Evolutionary conservation across 2,888 invertebrate species (phyloP).

Genomic region (Ypsolopha scabrella): DNA sequence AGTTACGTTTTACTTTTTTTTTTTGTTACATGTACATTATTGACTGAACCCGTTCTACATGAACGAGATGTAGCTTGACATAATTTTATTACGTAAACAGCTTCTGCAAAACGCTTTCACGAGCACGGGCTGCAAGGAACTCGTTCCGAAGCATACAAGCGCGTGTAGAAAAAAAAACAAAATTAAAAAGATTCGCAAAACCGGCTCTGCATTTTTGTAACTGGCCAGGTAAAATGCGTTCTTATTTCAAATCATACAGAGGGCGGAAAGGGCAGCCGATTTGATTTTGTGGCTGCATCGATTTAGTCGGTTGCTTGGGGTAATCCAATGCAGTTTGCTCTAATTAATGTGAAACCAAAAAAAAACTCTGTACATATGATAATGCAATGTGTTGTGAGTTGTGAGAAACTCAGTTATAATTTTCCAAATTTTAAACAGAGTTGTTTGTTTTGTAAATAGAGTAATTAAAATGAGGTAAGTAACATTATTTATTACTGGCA

Average conservation of each 20-base stretch:
- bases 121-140: constrained; percentile 1
- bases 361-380: too few relatives aligned
- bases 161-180: background rate
- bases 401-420: too few relatives aligned
- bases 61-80: too few relatives aligned
- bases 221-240: background rate
- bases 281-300: background rate
- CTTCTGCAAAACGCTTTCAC: constrained; percentile 3
- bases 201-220: constrained; percentile 1
- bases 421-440: too few relatives aligned
- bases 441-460: too few relatives aligned
- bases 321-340: background rate
- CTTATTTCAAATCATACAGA: background rate
- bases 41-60: too few relatives aligned
- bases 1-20: too few relatives aligned
- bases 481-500: too few relatives aligned
- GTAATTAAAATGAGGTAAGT: too few relatives aligned
- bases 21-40: too few relatives aligned
- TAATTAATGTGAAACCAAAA: background rate
- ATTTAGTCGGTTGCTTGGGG: background rate
- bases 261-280: background rate
- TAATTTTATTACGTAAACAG: constrained; percentile 10
- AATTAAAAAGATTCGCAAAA: background rate
- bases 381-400: too few relatives aligned
- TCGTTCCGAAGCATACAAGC: background rate